A percentile compares a stretch with the other conserved stretches of the same genome.
Conservation (phyloP, 2,888 invertebrate genomes). For the Chalcis sispes region DNA sequence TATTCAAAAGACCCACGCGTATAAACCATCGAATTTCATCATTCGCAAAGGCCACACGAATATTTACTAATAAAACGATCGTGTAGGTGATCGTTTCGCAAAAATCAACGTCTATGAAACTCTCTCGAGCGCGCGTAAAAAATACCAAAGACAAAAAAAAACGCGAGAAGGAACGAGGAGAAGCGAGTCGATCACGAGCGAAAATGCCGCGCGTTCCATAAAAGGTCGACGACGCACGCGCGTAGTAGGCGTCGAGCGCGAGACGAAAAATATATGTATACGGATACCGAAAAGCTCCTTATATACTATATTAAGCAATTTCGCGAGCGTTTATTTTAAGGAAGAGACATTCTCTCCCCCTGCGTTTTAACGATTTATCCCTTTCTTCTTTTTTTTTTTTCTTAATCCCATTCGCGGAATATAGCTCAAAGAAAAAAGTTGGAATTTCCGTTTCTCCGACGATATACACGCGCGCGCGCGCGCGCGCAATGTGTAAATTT, state of each 20-base stretch:
- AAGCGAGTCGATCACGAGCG: conserved; percentile 9
- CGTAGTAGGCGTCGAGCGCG: conserved; percentile 26
- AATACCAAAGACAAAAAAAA: background rate
- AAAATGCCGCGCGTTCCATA: conserved; percentile 21
- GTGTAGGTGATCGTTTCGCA: too few relatives aligned
- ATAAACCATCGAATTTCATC: too few relatives aligned
- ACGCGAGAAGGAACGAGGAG: background rate
- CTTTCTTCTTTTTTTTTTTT: background rate
- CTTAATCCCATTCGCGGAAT: background rate
- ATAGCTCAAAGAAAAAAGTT: background rate
- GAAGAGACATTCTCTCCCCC: background rate
- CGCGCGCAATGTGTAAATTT: conserved; percentile 11
- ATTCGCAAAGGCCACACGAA: too few relatives aligned
- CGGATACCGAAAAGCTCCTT: background rate
- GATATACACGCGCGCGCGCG: too few relatives aligned
- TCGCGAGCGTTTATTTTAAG: conserved; percentile 44
- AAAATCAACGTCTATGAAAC: too few relatives aligned
- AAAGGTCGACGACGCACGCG: conserved; percentile 13
- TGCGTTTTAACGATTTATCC: too few relatives aligned
- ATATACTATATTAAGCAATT: conserved; percentile 20
- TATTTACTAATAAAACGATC: too few relatives aligned
- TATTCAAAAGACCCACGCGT: too few relatives aligned
- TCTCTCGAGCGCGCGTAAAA: background rate
- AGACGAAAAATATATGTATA: too few relatives aligned
- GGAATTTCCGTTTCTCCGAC: conserved; percentile 36